phyloP scores from a whole-genome alignment of 2,113 vertebrate species.

The Prolemur simus region DNA sequence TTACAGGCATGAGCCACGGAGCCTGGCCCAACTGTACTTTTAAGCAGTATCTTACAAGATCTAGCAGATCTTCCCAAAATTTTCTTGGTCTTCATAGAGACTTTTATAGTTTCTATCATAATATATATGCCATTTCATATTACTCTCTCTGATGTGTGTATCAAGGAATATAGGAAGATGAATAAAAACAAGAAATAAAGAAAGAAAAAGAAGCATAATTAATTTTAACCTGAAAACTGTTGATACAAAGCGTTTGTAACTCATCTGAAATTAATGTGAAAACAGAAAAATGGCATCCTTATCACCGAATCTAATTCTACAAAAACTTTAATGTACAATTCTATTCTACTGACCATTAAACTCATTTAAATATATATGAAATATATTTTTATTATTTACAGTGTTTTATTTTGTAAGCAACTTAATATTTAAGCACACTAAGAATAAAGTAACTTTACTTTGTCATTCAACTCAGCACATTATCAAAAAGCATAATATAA shows the following conservation, averaged over 20 bases:
- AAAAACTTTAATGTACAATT: slow-evolving; percentile 35
- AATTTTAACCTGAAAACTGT: slow-evolving; percentile 48
- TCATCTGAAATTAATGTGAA: slow-evolving; percentile 51
- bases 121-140: not conserved
- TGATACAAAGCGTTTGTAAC: slow-evolving; percentile 25
- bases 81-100: not conserved
- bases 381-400: slow-evolving; percentile 41
- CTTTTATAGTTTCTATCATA: not conserved
- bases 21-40: not conserved
- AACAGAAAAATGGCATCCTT: slow-evolving; percentile 52
- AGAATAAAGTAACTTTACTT: slow-evolving; percentile 42
- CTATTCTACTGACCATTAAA: slow-evolving; percentile 16
- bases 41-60: not conserved
- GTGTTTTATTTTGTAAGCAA: slow-evolving; percentile 45
- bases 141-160: not conserved
- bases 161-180: not conserved
- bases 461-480: slow-evolving; percentile 46
- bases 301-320: slow-evolving; percentile 27
- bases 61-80: not conserved
- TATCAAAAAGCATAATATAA: slow-evolving; percentile 41
- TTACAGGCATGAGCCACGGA: no score
- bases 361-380: slow-evolving; percentile 56
- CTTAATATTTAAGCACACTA: slow-evolving; percentile 51
- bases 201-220: not conserved
- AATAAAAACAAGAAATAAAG: not conserved